Evolutionary conservation across 1,140 invertebrate species (phyloP).

Genomic region (Fopius arisanus): DNA sequence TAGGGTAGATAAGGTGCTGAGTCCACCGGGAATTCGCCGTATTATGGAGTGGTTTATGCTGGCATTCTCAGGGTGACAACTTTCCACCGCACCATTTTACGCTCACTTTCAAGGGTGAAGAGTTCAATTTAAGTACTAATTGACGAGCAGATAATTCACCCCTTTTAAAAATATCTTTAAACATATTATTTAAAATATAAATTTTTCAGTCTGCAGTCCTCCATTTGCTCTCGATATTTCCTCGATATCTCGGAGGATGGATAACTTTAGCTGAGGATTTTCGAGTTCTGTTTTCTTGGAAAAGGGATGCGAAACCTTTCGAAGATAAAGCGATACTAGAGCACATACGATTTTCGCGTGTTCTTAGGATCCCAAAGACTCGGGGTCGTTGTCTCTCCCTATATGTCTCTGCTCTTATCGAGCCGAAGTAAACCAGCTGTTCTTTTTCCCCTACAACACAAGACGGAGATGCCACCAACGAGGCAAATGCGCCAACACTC

Average conservation of each 20-base stretch:
- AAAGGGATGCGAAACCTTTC: neutral
- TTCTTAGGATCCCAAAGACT: neutral
- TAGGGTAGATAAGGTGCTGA: neutral
- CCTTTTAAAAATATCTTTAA: too few relatives aligned
- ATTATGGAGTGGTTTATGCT: neutral
- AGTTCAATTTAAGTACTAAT: too few relatives aligned
- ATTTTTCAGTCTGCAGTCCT: too few relatives aligned
- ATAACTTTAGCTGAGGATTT: neutral
- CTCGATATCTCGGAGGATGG: too few relatives aligned
- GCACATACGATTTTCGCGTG: neutral
- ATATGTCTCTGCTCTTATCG: neutral
- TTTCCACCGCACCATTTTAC: too few relatives aligned
- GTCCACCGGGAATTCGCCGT: neutral
- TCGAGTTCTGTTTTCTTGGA: neutral
- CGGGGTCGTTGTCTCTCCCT: neutral
- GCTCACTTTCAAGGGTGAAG: too few relatives aligned
- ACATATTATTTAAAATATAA: too few relatives aligned
- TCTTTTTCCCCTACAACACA: neutral
- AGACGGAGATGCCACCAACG: neutral
- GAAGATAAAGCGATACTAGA: neutral
- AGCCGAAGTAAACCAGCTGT: neutral
- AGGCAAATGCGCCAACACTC: conserved; percentile 15
- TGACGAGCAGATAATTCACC: too few relatives aligned
- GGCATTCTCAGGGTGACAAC: too few relatives aligned
- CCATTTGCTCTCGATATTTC: too few relatives aligned